phyloP scores from a whole-genome alignment of 2,888 invertebrate species.

The Rutpela maculata region DNA sequence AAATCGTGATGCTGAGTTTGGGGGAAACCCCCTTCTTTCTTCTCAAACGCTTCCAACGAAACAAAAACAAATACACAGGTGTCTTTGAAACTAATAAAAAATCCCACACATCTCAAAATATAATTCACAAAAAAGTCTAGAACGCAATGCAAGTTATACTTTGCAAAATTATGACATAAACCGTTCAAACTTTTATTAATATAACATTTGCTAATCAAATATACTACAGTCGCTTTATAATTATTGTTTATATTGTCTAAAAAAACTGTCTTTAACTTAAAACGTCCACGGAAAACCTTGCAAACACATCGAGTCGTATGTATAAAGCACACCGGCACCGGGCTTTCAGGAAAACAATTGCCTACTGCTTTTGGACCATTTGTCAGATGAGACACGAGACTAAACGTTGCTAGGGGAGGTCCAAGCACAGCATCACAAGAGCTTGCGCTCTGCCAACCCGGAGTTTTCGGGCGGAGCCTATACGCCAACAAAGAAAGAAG shows the following conservation, averaged over 20 bases:
- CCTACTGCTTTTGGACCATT: constrained; percentile 56
- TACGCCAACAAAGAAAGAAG: constrained; percentile 35
- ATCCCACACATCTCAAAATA: constrained; percentile 2
- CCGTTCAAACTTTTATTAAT: not conserved
- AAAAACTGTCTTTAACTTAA: not conserved
- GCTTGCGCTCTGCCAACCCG: constrained; percentile 54
- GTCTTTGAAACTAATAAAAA: not conserved
- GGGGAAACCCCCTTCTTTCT: constrained; percentile 65
- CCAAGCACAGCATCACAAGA: constrained; percentile 57
- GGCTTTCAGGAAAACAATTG: constrained; percentile 54
- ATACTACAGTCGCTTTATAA: not conserved
- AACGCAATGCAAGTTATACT: too few relatives aligned
- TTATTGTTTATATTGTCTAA: not conserved
- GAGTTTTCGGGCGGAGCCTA: constrained; percentile 53
- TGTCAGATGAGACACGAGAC: constrained; percentile 56
- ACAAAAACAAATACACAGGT: constrained; percentile 16
- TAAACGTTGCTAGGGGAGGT: constrained; percentile 72
- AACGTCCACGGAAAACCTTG: constrained; percentile 7
- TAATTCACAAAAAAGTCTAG: not conserved
- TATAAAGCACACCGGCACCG: constrained; percentile 46
- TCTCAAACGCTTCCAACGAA: constrained; percentile 44
- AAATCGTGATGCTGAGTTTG: constrained; percentile 73
- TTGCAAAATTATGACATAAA: not conserved
- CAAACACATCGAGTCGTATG: constrained; percentile 31
- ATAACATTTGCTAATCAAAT: too few relatives aligned